A percentile compares a stretch with the other conserved stretches of the same genome.
These are phyloP conservation scores for Pristis pectinata DNA, from an alignment of 2,797 vertebrate genomes.

Conservation along the genomic window DNA sequence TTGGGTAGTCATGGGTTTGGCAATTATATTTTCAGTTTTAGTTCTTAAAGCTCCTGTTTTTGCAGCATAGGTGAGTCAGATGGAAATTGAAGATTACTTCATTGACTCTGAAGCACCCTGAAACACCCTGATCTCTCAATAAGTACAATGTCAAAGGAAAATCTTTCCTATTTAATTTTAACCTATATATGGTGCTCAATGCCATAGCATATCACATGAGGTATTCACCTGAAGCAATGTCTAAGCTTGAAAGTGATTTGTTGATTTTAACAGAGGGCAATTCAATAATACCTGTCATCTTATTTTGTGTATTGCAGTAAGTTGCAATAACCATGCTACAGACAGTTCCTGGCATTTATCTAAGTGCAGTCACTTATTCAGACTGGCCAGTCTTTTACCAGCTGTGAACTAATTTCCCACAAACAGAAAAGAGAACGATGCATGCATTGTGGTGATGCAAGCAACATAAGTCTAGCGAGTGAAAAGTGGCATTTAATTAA, in stretches of 20 bases:
- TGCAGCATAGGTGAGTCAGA: neutral
- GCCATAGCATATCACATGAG: neutral
- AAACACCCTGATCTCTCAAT: neutral
- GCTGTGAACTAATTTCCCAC: conserved; percentile 19
- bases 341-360: neutral
- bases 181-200: neutral
- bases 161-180: neutral
- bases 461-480: neutral
- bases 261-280: neutral
- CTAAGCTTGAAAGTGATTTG: neutral
- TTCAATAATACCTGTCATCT: neutral
- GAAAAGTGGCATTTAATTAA: conserved; percentile 34
- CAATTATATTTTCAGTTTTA: neutral
- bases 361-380: neutral
- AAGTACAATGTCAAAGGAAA: neutral
- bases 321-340: neutral
- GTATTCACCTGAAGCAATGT: neutral
- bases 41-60: neutral
- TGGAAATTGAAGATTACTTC: neutral
- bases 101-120: no score
- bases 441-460: conserved; percentile 8
- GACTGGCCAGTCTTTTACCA: no score
- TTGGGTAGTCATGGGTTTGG: neutral
- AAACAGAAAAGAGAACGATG: neutral
- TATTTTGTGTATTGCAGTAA: neutral